Base-by-base conservation (phyloP, 2,797 vertebrate species). In the Anas acuta region DNA sequence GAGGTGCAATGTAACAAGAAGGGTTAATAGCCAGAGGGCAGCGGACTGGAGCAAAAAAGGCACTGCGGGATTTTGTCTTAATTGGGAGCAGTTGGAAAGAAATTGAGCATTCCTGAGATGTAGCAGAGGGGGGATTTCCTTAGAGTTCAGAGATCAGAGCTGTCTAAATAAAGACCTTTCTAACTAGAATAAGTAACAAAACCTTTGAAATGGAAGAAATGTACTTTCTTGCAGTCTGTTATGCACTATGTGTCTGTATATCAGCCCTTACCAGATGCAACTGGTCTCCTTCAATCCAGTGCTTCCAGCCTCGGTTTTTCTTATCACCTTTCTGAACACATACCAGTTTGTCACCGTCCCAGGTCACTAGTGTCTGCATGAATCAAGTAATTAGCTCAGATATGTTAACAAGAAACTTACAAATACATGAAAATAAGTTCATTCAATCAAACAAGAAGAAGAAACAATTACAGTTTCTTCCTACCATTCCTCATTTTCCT, bases 281-380 rank as follows among this genome's bases (percentile, higher is more conserved):
- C 81, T 98, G 58, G 89, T 99, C 99, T 85, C 98, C 99, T 90
- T 99, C 99, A 14, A 99, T 98, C 99, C 99, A 99, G 0, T 99
- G 98, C 91, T 92, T 99, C 99, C 99, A 99, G 90, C 99, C 99
- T 1, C 99, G 98, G 75, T 99, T 99, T 26, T 98, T 97, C 94
- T 99, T 99, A 83, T 99, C 99, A 3, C 99, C 99, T 67, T 99
- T 99, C 97, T 99, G 99, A 58, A 99, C 98, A 66, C 98, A 98
- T 72, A 99, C 96, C 61, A 99, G 97, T 90, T 98, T 98, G 92
- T 99, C 98, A 10, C 99, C 99, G 7, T 99, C 98, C 99, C 99
- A 99, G 89, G 81, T 98, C 76, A 99, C 97, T 78, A 98, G 92
- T 1, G 98, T 97, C 99, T 99, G 94, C 37, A 94, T 53, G 14